These are phyloP conservation scores for Leucopternis melanops DNA, from an alignment of 2,113 vertebrate species.

Conservation along the genomic window DNA sequence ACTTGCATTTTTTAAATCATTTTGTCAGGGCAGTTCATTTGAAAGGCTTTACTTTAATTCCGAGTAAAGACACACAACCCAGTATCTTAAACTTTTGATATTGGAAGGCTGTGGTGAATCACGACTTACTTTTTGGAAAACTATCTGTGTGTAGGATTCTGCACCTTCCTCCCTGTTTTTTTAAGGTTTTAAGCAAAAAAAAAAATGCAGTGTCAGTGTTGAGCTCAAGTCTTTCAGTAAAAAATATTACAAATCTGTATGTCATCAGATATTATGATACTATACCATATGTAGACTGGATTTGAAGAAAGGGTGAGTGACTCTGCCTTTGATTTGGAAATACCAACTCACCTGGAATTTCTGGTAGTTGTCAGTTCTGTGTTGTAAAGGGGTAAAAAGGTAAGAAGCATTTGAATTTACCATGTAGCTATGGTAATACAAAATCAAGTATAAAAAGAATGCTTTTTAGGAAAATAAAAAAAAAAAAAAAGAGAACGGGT, in stretches of 20 bases:
- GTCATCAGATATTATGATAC: background rate
- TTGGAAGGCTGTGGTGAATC: background rate
- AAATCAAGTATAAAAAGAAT: background rate
- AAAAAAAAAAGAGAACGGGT: background rate
- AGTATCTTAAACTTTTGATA: background rate
- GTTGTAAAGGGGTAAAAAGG: background rate
- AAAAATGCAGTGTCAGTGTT: background rate
- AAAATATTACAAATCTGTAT: background rate
- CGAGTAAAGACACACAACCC: background rate
- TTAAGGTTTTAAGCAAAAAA: background rate
- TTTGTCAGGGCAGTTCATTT: background rate
- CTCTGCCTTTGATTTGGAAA: background rate
- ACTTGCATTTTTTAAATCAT: background rate
- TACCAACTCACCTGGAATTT: background rate
- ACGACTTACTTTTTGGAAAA: background rate
- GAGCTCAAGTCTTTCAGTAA: background rate
- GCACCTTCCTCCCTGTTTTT: background rate
- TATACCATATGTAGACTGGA: background rate
- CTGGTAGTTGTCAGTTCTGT: background rate
- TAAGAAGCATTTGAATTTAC: background rate
- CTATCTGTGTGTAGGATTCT: background rate
- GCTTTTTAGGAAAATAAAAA: background rate
- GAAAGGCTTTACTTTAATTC: background rate
- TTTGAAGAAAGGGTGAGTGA: background rate
- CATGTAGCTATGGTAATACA: background rate